phyloP scores from a whole-genome alignment of 2,797 vertebrate genomes.

The Enteromius unitaeniatus region DNA sequence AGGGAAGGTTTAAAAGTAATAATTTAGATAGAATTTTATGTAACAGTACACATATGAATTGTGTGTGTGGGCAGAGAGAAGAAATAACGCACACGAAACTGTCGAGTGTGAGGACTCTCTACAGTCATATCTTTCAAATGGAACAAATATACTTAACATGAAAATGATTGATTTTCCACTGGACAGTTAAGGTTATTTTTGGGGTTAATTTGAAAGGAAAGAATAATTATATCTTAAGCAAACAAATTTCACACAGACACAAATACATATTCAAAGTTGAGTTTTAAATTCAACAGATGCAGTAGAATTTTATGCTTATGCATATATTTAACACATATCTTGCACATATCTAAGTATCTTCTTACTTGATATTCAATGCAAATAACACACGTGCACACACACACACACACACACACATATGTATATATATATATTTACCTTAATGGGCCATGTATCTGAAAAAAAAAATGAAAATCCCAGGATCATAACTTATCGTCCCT shows the following conservation, averaged over 20 bases:
- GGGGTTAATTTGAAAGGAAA: conserved; percentile 23
- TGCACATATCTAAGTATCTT: not conserved
- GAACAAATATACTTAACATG: conserved; percentile 53
- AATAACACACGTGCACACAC: not conserved
- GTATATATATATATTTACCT: not conserved
- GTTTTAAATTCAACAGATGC: not conserved
- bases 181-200: conserved; percentile 36
- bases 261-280: not conserved
- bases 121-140: conserved; percentile 54
- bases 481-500: not conserved
- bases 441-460: not conserved
- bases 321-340: not conserved
- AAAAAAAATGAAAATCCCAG: not conserved
- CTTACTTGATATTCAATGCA: not conserved
- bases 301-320: conserved; percentile 2
- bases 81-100: conserved; percentile 55
- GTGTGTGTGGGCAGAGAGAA: conserved; percentile 51
- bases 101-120: not conserved
- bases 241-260: not conserved
- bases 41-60: conserved; percentile 12
- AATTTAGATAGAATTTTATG: not conserved
- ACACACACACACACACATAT: no score
- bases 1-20: not conserved
- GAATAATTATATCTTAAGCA: not conserved
- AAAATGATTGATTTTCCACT: conserved; percentile 54